A percentile compares a stretch with the other conserved stretches of the same genome.
phyloP scores from a whole-genome alignment of 2,797 vertebrate genomes.

The Pyrocephalus nanus region DNA sequence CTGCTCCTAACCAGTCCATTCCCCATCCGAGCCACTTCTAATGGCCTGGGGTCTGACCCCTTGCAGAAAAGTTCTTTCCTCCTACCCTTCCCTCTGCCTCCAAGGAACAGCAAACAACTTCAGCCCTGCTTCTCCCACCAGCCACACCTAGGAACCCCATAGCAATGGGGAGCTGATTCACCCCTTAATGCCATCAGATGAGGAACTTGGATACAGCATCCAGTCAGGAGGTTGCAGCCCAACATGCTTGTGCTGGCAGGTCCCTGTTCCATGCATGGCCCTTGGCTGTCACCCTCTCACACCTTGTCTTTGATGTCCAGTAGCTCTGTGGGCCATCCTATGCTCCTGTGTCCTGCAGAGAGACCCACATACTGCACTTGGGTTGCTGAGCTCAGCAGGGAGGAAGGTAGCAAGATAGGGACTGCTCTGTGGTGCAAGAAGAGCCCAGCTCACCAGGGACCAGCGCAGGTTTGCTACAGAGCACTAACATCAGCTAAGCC shows the following conservation, averaged over 20 bases:
- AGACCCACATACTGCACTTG: background rate
- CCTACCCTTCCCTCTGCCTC: background rate
- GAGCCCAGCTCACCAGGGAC: background rate
- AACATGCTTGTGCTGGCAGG: background rate
- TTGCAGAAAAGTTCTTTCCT: background rate
- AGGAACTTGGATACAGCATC: background rate
- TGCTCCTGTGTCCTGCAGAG: background rate
- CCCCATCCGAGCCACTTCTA: background rate
- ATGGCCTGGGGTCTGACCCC: background rate
- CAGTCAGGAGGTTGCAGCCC: background rate
- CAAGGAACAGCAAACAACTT: background rate
- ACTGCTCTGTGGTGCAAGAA: background rate
- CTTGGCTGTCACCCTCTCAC: background rate
- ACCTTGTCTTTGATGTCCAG: background rate
- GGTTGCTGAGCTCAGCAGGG: background rate
- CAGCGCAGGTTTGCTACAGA: constrained; percentile 32
- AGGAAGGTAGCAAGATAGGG: background rate
- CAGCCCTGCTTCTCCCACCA: background rate
- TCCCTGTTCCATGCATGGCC: background rate
- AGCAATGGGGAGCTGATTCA: background rate
- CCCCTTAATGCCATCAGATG: background rate
- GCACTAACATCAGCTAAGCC: background rate
- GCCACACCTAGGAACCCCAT: background rate
- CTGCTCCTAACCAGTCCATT: background rate
- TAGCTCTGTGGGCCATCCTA: background rate